Base-by-base conservation (phyloP, 1,140 invertebrate genomes). In the Drosophila insularis region DNA sequence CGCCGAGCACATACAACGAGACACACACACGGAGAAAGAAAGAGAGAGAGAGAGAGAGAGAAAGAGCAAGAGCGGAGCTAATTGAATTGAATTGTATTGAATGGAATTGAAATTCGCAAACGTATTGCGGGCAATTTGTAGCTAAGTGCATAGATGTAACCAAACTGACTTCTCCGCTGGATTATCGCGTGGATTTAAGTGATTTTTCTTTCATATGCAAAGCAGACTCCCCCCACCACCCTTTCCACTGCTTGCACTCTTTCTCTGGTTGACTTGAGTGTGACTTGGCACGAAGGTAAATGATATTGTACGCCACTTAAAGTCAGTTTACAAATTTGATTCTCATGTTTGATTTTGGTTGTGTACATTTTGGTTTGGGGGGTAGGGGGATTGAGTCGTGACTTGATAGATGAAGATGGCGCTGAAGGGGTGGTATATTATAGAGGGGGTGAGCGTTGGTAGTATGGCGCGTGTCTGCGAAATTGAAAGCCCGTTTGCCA, bases 271-370 rank as follows among this genome's bases (percentile, higher is more conserved):
- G 43, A 50, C 43, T 50, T 50, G 17, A 50, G 11, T 50, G 21
- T 50, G 43, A 50, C 43, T 21, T 50, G 17, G 17, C 81, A 87
- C 78, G 81, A 69, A 55, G 65, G 50, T 19, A 58, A 67, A 68
- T 71, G 64, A 80, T 80, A 67, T 74, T 74, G 63, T 68, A 79
- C 86, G 84, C 67, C 80, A 89, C 80, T 89, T 89, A 71, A 60
- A 56, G 59, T 74, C 70, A 89, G 85, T 89, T 89, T 89, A 89
- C 84, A 89, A 89, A 89, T 89, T 89, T 89, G 84, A 84, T 89
- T 89, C 89, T 89, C 80, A 80, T 89, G 84, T 89, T 89, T 89
- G 85, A 89, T 87, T 87, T 87, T 21, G 43, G 43, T 50, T 50
- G 17, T 50, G 43, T 50, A 50, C 43, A 11, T 50, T 17, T 14